Evolutionary conservation across 2,888 invertebrate genomes (phyloP), one percentile per base, ranked within the genome.

Genomic region (Halictus ligatus): DNA sequence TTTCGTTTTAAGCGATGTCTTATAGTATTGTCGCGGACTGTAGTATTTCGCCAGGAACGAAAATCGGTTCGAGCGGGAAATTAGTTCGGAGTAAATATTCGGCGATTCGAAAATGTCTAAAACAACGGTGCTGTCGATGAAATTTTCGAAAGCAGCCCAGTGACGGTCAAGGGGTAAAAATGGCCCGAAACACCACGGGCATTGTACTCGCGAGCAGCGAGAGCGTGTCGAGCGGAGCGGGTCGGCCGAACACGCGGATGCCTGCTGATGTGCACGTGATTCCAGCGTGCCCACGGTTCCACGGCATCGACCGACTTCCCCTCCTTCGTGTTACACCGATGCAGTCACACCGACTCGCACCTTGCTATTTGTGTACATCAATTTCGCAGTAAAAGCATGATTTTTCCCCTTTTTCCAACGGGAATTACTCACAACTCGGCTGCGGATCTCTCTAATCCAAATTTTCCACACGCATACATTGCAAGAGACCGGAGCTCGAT

Each of bases 231-330:
- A 89, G 86, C 83, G 89, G 87, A 88, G 89, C 85, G 85, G 81
- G 77, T 81, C 89, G 84, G 88, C 77, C 87, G 93, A 94, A 86
- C 95, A 95, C 95, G 95, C 94, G 94, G 92, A 92, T 92, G 92
- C 91, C 92, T 93, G 92, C 93, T 95, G 95, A 94, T 94, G 94
- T 95, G 92, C 94, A 94, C 93, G 94, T 94, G 95, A 95, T 95
- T 92, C 88, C 90, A 89, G 90, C 93, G 93, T 94, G 93, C 89
- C 89, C 87, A 86, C 89, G 90, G 88, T 91, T 90, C 86, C 88
- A 88, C 92, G 92, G 92, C 93, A 94, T 94, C 94, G 94, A 94
- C 93, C 94, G 93, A 90, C 88, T 92, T 90, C 90, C 89, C 92
- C 92, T 89, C 79, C 90, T 81, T 81, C 77, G 79, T 50, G 40